Conservation (phyloP, 1,140 invertebrate species). For the Meloidogyne hapla region DNA sequence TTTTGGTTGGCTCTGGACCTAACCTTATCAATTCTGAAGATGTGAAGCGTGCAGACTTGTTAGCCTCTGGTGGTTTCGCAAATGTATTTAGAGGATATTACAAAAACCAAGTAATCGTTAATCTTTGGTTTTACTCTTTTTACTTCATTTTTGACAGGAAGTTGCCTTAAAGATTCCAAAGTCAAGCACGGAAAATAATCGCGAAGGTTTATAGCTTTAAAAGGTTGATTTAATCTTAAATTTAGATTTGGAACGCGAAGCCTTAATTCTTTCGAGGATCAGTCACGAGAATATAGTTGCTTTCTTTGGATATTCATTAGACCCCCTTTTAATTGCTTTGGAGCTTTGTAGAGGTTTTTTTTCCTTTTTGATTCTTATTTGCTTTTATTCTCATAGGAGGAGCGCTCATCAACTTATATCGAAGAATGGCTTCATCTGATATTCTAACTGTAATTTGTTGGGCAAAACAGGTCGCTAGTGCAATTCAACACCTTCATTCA, state of each 20-base stretch:
- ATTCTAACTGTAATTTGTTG: slow-evolving; percentile 29
- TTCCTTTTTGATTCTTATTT: neutral
- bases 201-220: neutral
- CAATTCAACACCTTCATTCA: slow-evolving; percentile 36
- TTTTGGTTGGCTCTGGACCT: slow-evolving; percentile 26
- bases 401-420: slow-evolving; percentile 30
- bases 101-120: slow-evolving; percentile 11
- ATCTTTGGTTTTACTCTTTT: neutral
- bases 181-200: neutral
- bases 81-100: slow-evolving; percentile 31
- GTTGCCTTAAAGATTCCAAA: slow-evolving; percentile 29
- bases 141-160: neutral
- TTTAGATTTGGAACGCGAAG: slow-evolving; percentile 39
- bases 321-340: slow-evolving; percentile 31
- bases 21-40: slow-evolving; percentile 11
- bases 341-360: slow-evolving; percentile 36
- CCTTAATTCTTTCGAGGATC: slow-evolving; percentile 29
- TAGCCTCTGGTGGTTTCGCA: slow-evolving; percentile 25
- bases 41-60: neutral
- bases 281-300: slow-evolving; percentile 35
- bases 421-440: slow-evolving; percentile 34
- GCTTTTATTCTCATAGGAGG: slow-evolving; percentile 29
- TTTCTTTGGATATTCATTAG: slow-evolving; percentile 31
- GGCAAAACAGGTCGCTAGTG: slow-evolving; percentile 40
- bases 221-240: neutral